Percentiles rank a stretch among this genome's conserved stretches.
Conservation (phyloP, 2,888 invertebrate genomes). For the Phyllotreta cruciferae region DNA sequence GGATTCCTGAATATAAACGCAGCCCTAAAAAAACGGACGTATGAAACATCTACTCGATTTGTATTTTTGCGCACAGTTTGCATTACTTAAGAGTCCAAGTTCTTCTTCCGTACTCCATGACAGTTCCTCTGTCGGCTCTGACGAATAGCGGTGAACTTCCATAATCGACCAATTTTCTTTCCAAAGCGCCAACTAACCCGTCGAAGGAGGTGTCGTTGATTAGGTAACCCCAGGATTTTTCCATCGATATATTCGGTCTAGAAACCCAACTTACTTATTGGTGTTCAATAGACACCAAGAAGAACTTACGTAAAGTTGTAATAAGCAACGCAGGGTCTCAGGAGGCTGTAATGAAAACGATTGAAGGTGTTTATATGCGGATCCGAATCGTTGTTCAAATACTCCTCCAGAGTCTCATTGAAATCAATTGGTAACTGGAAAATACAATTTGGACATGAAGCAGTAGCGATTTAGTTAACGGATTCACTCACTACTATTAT, state of each 20-base stretch:
- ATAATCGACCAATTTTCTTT: conserved; percentile 47
- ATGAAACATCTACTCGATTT: neutral
- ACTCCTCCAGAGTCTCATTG: conserved; percentile 46
- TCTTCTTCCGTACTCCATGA: conserved; percentile 51
- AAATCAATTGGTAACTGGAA: conserved; percentile 49
- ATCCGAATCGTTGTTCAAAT: conserved; percentile 46
- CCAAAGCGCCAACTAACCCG: conserved; percentile 52
- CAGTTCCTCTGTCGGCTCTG: conserved; percentile 47
- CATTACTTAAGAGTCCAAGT: conserved; percentile 47
- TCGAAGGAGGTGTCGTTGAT: conserved; percentile 50
- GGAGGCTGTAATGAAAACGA: conserved; percentile 49
- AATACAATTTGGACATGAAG: conserved; percentile 25
- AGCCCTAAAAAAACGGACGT: conserved; percentile 42
- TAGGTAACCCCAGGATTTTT: conserved; percentile 53
- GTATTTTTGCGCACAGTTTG: no score
- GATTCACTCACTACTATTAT: conserved; percentile 47
- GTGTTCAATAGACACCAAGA: neutral
- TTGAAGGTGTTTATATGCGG: conserved; percentile 51
- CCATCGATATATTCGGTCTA: conserved; percentile 42
- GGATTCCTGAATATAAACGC: conserved; percentile 53
- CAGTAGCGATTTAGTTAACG: conserved; percentile 6
- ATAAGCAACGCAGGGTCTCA: conserved; percentile 47
- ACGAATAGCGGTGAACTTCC: conserved; percentile 52
- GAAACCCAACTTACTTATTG: conserved; percentile 21
- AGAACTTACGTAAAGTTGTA: conserved; percentile 51